Evolutionary conservation across 2,797 vertebrate species (phyloP).

Genomic region (Crocidura indochinensis): DNA sequence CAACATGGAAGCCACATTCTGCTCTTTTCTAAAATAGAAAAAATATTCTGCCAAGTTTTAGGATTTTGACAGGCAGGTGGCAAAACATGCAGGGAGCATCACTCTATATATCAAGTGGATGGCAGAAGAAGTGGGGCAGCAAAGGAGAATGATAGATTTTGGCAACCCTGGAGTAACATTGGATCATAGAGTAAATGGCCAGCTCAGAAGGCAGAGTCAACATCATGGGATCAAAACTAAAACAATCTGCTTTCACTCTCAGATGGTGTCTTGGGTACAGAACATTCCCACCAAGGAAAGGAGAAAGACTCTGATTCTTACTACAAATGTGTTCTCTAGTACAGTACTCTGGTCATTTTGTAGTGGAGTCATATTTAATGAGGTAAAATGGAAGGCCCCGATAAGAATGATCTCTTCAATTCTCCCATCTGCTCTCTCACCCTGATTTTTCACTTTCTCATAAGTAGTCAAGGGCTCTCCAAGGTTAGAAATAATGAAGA

Average conservation of each 20-base stretch:
- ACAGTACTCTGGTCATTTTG: background rate
- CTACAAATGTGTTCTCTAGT: background rate
- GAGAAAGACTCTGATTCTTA: background rate
- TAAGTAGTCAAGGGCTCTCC: background rate
- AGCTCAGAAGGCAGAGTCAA: background rate
- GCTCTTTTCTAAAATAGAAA: conserved; percentile 60
- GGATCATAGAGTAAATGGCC: background rate
- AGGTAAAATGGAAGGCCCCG: background rate
- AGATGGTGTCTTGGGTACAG: background rate
- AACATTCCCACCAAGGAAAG: background rate
- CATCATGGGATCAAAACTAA: background rate
- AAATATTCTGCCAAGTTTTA: conserved; percentile 36
- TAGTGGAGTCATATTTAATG: background rate
- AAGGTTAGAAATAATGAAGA: background rate
- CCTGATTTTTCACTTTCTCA: background rate
- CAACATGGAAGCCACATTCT: conserved; percentile 63
- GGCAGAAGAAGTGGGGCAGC: background rate
- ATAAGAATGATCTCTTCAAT: background rate
- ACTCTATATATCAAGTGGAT: background rate
- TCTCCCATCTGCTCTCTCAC: background rate
- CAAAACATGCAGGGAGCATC: conserved; percentile 54
- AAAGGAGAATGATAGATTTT: background rate
- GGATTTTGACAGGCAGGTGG: conserved; percentile 32
- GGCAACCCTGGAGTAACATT: background rate
- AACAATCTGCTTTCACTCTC: background rate